A percentile compares a stretch with the other conserved stretches of the same genome.
These are phyloP conservation scores for Aplidium turbinatum DNA, from an alignment of 23 tunicate genomes.

Conservation along the genomic window DNA sequence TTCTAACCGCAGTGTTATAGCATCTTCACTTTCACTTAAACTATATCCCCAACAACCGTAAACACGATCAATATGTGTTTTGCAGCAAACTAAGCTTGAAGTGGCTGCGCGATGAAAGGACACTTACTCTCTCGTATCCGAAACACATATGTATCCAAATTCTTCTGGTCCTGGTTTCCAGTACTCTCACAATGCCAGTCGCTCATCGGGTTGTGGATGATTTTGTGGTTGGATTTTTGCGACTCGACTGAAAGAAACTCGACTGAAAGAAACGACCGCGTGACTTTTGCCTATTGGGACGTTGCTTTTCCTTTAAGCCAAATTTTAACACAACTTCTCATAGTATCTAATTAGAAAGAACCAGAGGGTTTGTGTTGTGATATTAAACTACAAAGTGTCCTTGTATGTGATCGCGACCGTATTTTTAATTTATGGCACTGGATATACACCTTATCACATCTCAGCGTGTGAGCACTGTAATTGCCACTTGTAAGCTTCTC, in stretches of 20 bases:
- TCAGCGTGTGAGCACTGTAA: too few species aligned
- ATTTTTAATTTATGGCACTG: too few species aligned
- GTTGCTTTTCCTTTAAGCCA: background rate
- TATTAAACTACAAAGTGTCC: too few species aligned
- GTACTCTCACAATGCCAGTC: constrained; percentile 65
- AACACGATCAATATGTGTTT: background rate
- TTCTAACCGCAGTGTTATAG: too few species aligned
- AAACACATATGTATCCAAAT: constrained; percentile 46
- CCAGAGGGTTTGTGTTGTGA: too few species aligned
- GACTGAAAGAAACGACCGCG: too few species aligned
- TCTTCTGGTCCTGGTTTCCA: constrained; percentile 36
- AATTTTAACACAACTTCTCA: background rate
- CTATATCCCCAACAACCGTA: too few species aligned
- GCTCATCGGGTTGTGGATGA: constrained; percentile 48
- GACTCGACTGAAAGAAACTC: constrained; percentile 47
- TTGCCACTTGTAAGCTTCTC: too few species aligned
- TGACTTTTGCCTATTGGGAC: too few species aligned
- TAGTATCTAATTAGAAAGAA: background rate
- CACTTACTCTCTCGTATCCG: constrained; percentile 47
- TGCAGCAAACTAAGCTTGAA: constrained; percentile 6
- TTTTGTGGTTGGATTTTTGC: constrained; percentile 47
- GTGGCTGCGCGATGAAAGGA: constrained; percentile 52
- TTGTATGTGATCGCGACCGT: too few species aligned
- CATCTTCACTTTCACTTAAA: too few species aligned
- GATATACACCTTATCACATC: too few species aligned